Conservation (phyloP, 2,888 invertebrate genomes). For the Furcula furcula region DNA sequence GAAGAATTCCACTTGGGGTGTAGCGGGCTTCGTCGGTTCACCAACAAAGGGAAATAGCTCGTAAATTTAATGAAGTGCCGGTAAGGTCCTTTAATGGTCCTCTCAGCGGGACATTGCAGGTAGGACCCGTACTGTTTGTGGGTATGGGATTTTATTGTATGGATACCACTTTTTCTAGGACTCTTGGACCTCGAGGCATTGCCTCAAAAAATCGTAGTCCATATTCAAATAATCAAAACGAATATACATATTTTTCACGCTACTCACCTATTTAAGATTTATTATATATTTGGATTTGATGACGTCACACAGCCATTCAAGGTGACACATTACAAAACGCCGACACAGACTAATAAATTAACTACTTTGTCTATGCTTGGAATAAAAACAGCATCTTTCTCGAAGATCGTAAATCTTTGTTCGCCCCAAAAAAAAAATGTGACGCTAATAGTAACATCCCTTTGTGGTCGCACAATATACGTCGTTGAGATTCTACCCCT, state of each 20-base stretch:
- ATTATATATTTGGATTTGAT: too few species aligned
- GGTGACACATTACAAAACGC: too few species aligned
- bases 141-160: neutral
- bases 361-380: too few species aligned
- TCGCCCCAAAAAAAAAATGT: neutral
- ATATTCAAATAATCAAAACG: too few species aligned
- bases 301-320: too few species aligned
- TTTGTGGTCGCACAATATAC: slow-evolving; percentile 14
- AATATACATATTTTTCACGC: too few species aligned
- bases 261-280: too few species aligned
- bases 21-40: slow-evolving; percentile 15
- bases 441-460: slow-evolving; percentile 27
- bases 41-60: slow-evolving; percentile 43
- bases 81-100: slow-evolving; percentile 28
- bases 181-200: too few species aligned
- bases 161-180: too few species aligned
- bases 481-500: slow-evolving; percentile 27
- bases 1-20: slow-evolving; percentile 5
- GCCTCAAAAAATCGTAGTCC: too few species aligned
- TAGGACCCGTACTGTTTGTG: slow-evolving; percentile 6
- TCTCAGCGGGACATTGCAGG: slow-evolving; percentile 42
- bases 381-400: neutral
- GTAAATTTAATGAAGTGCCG: slow-evolving; percentile 64
- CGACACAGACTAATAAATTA: too few species aligned
- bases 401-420: neutral